Evolutionary conservation across 2,113 vertebrate species (phyloP), one percentile per base, ranked within the genome.

Genomic region (Balaeniceps rex): DNA sequence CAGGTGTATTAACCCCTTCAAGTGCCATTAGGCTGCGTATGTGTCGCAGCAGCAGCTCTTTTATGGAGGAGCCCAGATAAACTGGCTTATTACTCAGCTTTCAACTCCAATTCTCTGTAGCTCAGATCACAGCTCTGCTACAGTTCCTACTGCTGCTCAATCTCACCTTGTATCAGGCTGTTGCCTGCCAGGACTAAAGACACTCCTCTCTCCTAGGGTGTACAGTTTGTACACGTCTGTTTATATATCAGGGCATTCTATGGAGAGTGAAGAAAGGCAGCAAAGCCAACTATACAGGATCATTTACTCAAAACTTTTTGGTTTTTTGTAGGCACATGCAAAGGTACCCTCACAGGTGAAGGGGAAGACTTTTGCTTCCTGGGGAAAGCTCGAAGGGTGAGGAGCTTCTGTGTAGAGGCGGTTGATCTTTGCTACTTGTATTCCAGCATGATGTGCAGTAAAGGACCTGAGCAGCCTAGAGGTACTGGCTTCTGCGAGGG

Each of bases 1-100:
- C 91, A 95, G 87, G 93, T 94, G 74, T 80, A 83, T 97, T 97
- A 97, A 97, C 95, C 94, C 89, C 70, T 95, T 95, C 74, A 93
- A 87, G 71, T 66, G 54, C 70, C 79, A 94, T 91, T 95, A 91
- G 46, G 42, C 70, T 89, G 61, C 1, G 2, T 82, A 64, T 92
- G 69, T 87, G 65, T 89, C 74, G 65, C 86, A 91, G 80, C 58
- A 90, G 42, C 54, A 80, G 75, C 33, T 87, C 58, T 89, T 89
- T 87, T 49, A 77, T 36, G 51, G 66, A 93, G 52, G 28, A 97
- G 65, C 74, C 81, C 91, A 93, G 81, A 94, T 42, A 93, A 95
- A 96, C 65, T 57, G 49, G 8, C 16, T 93, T 81, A 47, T 84
- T 96, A 60, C 83, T 91, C 57, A 87, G 58, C 72, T 96, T 94